Evolutionary conservation across 2,888 invertebrate species (phyloP).

Genomic region (Ophion ellenae): DNA sequence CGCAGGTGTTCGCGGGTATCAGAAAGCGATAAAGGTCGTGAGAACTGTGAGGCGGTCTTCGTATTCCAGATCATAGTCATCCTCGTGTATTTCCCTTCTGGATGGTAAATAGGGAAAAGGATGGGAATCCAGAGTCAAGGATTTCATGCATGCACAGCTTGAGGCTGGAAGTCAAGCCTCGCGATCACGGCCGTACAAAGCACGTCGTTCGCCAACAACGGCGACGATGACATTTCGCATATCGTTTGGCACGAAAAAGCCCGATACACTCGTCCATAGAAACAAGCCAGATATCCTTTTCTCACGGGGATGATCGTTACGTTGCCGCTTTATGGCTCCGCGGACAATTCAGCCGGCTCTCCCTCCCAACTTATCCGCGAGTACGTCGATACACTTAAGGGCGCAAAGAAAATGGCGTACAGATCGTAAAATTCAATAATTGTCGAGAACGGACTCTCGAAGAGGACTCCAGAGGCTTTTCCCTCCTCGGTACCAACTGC

Average conservation of each 20-base stretch:
- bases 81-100: constrained; percentile 36
- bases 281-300: constrained; percentile 4
- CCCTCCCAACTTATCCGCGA: neutral
- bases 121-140: constrained; percentile 30
- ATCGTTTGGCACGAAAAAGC: constrained; percentile 22
- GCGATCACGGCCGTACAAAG: neutral
- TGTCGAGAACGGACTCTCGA: constrained; percentile 1
- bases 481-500: constrained; percentile 6
- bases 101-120: constrained; percentile 44
- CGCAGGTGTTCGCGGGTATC: constrained; percentile 61
- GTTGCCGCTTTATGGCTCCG: constrained; percentile 1
- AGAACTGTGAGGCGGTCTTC: constrained; percentile 41
- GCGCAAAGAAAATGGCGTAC: constrained; percentile 28
- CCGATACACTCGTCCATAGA: neutral
- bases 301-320: constrained; percentile 10
- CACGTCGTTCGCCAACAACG: constrained; percentile 4
- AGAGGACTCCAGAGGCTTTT: neutral
- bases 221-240: neutral
- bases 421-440: constrained; percentile 36
- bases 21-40: constrained; percentile 63
- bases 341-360: neutral
- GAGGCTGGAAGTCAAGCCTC: constrained; percentile 37
- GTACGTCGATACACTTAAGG: neutral
- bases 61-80: neutral
- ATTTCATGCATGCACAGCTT: constrained; percentile 16